Conservation (phyloP, 2,888 invertebrate genomes). For the Orchesellides sinensis region DNA sequence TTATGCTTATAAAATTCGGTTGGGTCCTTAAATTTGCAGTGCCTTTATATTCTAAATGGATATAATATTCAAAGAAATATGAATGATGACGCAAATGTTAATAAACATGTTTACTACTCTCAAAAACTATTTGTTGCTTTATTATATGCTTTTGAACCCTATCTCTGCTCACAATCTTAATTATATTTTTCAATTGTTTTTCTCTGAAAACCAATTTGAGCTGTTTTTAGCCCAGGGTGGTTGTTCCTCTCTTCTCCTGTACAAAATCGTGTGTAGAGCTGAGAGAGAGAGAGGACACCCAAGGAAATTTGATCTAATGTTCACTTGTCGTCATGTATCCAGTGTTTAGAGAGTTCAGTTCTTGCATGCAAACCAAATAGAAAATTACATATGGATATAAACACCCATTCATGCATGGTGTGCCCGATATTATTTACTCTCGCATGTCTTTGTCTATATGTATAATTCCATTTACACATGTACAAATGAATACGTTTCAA, state of each 20-base stretch:
- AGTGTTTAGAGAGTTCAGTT: constrained; percentile 5
- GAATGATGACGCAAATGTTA: constrained; percentile 48
- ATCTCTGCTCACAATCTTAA: constrained; percentile 63
- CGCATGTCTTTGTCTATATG: too few relatives aligned
- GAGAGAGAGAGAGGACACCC: neutral
- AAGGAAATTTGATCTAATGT: constrained; percentile 65
- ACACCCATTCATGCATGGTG: neutral
- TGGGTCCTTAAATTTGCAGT: neutral
- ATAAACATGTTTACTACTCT: constrained; percentile 49
- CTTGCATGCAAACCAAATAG: constrained; percentile 16
- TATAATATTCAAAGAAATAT: too few relatives aligned
- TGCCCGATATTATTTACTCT: neutral
- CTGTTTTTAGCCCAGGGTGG: constrained; percentile 26
- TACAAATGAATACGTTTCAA: too few relatives aligned
- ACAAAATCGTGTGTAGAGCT: neutral
- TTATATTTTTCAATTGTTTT: constrained; percentile 68
- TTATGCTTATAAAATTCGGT: neutral
- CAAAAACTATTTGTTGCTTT: constrained; percentile 58
- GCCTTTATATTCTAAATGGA: too few relatives aligned
- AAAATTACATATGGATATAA: too few relatives aligned
- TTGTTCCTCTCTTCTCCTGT: neutral
- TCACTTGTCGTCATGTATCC: constrained; percentile 61
- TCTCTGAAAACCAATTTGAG: constrained; percentile 52
- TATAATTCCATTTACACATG: too few relatives aligned
- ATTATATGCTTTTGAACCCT: constrained; percentile 45